Conservation (phyloP, 2,113 vertebrate species). For the Vicugna pacos region DNA sequence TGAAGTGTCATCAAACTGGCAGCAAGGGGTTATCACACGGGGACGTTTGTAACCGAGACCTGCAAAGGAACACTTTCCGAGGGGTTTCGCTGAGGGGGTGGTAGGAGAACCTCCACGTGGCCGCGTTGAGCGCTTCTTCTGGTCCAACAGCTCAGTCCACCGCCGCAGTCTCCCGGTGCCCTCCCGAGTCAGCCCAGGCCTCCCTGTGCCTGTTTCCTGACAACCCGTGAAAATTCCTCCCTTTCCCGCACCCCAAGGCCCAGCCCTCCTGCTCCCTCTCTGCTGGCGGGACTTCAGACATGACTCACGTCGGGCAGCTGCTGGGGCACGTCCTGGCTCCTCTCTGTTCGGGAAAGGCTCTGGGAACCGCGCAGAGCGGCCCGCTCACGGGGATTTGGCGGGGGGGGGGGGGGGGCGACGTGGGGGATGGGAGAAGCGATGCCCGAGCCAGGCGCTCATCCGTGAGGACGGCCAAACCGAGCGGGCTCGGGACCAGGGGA, state of each 20-base stretch:
- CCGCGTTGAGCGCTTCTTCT: not conserved
- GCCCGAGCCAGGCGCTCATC: too few relatives aligned
- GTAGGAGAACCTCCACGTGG: not conserved
- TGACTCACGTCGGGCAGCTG: slow-evolving; percentile 80
- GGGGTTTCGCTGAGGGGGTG: not conserved
- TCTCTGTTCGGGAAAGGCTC: slow-evolving; percentile 56
- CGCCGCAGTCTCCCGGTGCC: not conserved
- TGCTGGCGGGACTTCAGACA: slow-evolving; percentile 60
- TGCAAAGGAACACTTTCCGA: not conserved
- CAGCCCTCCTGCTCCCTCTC: slow-evolving; percentile 15
- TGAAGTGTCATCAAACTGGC: not conserved
- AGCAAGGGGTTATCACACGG: not conserved
- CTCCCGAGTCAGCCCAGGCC: not conserved
- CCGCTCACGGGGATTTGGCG: slow-evolving; percentile 34
- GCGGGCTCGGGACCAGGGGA: too few relatives aligned
- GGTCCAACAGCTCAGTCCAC: not conserved
- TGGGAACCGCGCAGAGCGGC: slow-evolving; percentile 73
- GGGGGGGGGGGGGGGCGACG: too few relatives aligned
- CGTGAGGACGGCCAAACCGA: too few relatives aligned
- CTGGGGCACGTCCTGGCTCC: slow-evolving; percentile 68
- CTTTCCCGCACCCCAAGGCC: slow-evolving; percentile 29
- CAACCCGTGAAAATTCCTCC: slow-evolving; percentile 37
- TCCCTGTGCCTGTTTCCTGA: not conserved
- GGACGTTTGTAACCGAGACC: not conserved
- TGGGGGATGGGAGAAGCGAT: too few relatives aligned